Base-by-base conservation (phyloP, 2,113 vertebrate genomes). In the Dicentrarchus labrax region DNA sequence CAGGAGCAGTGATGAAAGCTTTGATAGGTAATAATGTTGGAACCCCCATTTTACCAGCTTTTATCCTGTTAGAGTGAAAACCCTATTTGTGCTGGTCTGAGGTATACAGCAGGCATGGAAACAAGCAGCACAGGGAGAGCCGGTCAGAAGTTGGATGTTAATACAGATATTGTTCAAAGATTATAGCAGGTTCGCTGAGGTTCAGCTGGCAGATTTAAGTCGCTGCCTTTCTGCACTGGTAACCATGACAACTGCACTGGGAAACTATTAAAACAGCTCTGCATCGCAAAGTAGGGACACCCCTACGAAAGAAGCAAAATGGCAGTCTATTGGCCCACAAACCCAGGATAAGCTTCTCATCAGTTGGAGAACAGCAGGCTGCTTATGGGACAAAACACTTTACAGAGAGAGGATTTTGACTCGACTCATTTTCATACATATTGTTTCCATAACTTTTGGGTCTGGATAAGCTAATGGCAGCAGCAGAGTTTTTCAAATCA, bases 211-310 rank as follows among this genome's bases (percentile, higher is more conserved):
- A 92, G 93, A 91, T 94, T 93, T 93, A 94, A 92, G 87, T 83
- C 9, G 60, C 72, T 61, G 82, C 83, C 83, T 89, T 90, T 86
- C 86, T 77, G 86, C 84, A 47, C 60, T 69, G 61, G 94, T 95
- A 91, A 94, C 94, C 93, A 95, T 95, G 94, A 93, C 95, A 94
- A 95, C 94, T 81, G 78, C 82, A 82, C 78, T 72, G 76, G 74
- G 82, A 94, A 94, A 89, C 91, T 90, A 94, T 94, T 93, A 93
- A 90, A 90, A 87, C 65, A 72, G 91, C 92, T 91, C 90, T 88
- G 86, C 88, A 88, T 90, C 71, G 77, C 80, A 91, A 94, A 94
- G 91, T 88, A 86, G 71, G 85, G 83, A 88, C 84, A 80, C 82
- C 74, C 87, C 68, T 36, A 41, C 39, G 56, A 73, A 76, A 88